Base-by-base conservation (phyloP, 2,113 vertebrate genomes). In the Brachyhypopomus occidentalis region DNA sequence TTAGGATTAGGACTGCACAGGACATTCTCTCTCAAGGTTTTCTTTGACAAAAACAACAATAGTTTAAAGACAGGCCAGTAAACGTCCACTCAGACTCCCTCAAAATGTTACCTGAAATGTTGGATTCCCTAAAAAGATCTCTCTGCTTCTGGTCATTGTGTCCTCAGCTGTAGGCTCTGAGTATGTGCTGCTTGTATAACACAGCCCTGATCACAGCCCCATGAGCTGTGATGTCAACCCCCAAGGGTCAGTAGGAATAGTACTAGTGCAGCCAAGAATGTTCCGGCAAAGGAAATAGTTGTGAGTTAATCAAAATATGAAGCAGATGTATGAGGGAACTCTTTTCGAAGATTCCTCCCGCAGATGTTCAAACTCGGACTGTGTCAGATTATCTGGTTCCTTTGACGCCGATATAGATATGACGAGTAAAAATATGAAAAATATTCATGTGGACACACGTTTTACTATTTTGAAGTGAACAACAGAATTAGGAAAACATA, bases 291-390 rank as follows among this genome's bases (percentile, higher is more conserved):
- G 86, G 81, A 86, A 84, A 81, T 78, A 78, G 79, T 75, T 87
- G 38, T 38, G 63, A 64, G 78, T 88, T 88, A 70, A 87, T 89
- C 64, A 62, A 86, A 88, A 90, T 89, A 83, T 83, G 89, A 90
- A 92, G 84, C 88, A 90, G 85, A 92, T 91, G 77, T 48, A 52
- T 36, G 58, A 62, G 14, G 74, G 70, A 48, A n/a, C 17, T 62
- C 34, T 64, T 78, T 25, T 4, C 16, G 72, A 52, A 16, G 34
- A 58, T 78, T 78, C 77, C 64, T 70, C 30, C 34, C 20, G 16
- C 67, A 76, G 62, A 80, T 55, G 23, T 34, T 63, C 58, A n/a
- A 55, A 19, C 22, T 41, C n/a, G 16, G 20, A 41, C 30, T 52
- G 20, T 12, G 22, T 27, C 11, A 25, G 30, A 41, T 17, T n/a